phyloP scores from a whole-genome alignment of 2,113 vertebrate genomes.

The Nibea albiflora region DNA sequence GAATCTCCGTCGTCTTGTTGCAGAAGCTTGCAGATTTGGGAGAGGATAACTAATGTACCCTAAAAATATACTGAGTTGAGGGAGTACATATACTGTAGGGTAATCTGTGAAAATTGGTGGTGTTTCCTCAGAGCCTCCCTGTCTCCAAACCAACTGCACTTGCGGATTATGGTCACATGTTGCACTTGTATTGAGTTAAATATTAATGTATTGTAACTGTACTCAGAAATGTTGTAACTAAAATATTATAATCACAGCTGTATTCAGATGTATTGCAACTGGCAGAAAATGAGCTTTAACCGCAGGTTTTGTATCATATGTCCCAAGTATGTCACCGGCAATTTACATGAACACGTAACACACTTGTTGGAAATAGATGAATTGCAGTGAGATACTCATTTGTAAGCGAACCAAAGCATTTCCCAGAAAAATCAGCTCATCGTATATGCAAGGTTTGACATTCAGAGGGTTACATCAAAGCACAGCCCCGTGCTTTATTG shows the following conservation, averaged over 20 bases:
- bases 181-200: slow-evolving; percentile 33
- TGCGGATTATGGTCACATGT: slow-evolving; percentile 47
- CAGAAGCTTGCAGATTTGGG: slow-evolving; percentile 19
- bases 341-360: slow-evolving; percentile 26
- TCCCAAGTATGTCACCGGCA: slow-evolving; percentile 7
- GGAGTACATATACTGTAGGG: neutral
- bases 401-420: slow-evolving; percentile 37
- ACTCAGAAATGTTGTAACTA: slow-evolving; percentile 31
- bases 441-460: slow-evolving; percentile 43
- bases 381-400: neutral
- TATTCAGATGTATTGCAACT: slow-evolving; percentile 30
- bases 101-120: slow-evolving; percentile 36
- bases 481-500: slow-evolving; percentile 32
- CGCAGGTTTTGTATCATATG: neutral
- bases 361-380: neutral
- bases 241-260: slow-evolving; percentile 15
- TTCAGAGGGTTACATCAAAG: slow-evolving; percentile 19
- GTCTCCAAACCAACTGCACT: slow-evolving; percentile 11
- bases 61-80: slow-evolving; percentile 41
- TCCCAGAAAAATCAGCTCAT: neutral
- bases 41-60: slow-evolving; percentile 37
- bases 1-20: slow-evolving; percentile 27
- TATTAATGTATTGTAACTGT: slow-evolving; percentile 28
- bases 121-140: slow-evolving; percentile 23
- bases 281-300: slow-evolving; percentile 31